Conservation (phyloP, 2,888 invertebrate species). For the Gibbula magus region DNA sequence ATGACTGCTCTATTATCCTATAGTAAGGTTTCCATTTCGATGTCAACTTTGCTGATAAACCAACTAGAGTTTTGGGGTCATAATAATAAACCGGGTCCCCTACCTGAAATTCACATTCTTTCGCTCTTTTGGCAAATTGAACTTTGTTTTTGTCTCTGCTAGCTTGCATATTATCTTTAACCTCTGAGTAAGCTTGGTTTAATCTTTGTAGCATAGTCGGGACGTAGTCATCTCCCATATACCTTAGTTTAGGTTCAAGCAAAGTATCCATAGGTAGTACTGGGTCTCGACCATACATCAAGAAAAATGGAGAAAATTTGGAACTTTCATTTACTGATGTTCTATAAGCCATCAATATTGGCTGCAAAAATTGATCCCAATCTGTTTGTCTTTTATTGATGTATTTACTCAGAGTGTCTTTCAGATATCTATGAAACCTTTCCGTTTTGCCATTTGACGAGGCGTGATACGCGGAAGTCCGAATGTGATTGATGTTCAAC, state of each 20-base stretch:
- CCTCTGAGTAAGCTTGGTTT: neutral
- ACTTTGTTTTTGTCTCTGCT: neutral
- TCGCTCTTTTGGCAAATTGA: neutral
- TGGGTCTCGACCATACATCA: slow-evolving; percentile 19
- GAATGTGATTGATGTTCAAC: neutral
- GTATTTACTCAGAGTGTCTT: neutral
- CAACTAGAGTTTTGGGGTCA: neutral
- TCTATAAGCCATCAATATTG: slow-evolving; percentile 4
- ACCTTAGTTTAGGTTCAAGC: neutral
- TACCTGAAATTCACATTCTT: neutral
- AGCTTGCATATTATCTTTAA: neutral
- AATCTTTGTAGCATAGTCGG: neutral
- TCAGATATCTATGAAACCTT: neutral
- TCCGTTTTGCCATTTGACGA: slow-evolving; percentile 16
- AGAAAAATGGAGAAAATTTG: neutral
- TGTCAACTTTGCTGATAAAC: neutral
- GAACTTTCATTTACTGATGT: neutral
- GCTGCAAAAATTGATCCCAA: slow-evolving; percentile 5
- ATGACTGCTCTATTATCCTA: neutral
- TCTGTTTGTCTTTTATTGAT: neutral
- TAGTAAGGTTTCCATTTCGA: neutral
- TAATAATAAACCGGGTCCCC: slow-evolving; percentile 7
- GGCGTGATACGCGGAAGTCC: slow-evolving; percentile 6
- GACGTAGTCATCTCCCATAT: slow-evolving; percentile 7
- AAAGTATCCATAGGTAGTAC: neutral